Percentiles rank a stretch among this genome's conserved stretches.
Conservation (phyloP, 1,140 invertebrate genomes). For the Drosophila grimshawi region DNA sequence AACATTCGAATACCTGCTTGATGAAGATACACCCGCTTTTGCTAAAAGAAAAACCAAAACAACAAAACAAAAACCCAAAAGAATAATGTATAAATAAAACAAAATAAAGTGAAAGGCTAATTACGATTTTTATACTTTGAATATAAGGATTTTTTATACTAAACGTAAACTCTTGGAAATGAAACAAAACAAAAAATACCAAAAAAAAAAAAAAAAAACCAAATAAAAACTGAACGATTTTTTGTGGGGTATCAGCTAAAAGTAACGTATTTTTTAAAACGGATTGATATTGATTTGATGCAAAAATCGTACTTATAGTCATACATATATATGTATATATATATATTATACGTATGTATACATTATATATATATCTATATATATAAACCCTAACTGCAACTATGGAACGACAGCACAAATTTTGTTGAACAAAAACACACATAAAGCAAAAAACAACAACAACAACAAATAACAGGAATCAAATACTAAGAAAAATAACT, state of each 20-base stretch:
- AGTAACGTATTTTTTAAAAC: slow-evolving; percentile 49
- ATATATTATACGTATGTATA: slow-evolving; percentile 47
- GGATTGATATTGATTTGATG: slow-evolving; percentile 41
- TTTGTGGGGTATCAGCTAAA: slow-evolving; percentile 64
- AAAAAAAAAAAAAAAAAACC: slow-evolving; percentile 16
- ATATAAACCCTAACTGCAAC: slow-evolving; percentile 76
- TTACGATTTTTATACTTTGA: slow-evolving; percentile 84
- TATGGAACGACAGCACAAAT: slow-evolving; percentile 83
- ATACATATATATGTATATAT: slow-evolving; percentile 52
- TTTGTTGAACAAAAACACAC: slow-evolving; percentile 70
- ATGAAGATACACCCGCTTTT: slow-evolving; percentile 84
- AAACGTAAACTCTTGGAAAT: slow-evolving; percentile 72
- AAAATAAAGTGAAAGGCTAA: slow-evolving; percentile 64
- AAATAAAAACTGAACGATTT: slow-evolving; percentile 47
- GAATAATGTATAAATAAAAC: slow-evolving; percentile 39
- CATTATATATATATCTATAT: slow-evolving; percentile 49
- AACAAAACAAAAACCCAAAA: slow-evolving; percentile 53
- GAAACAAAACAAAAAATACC: slow-evolving; percentile 24
- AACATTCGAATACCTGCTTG: slow-evolving; percentile 84
- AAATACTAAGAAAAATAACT: slow-evolving; percentile 47
- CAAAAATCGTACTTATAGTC: slow-evolving; percentile 59
- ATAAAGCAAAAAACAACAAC: not conserved
- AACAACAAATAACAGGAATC: slow-evolving; percentile 43
- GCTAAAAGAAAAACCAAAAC: slow-evolving; percentile 62
- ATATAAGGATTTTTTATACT: slow-evolving; percentile 84